Evolutionary conservation across 92 coral and sea anemone genomes (phyloP).

Genomic region (Actinostola sp.): DNA sequence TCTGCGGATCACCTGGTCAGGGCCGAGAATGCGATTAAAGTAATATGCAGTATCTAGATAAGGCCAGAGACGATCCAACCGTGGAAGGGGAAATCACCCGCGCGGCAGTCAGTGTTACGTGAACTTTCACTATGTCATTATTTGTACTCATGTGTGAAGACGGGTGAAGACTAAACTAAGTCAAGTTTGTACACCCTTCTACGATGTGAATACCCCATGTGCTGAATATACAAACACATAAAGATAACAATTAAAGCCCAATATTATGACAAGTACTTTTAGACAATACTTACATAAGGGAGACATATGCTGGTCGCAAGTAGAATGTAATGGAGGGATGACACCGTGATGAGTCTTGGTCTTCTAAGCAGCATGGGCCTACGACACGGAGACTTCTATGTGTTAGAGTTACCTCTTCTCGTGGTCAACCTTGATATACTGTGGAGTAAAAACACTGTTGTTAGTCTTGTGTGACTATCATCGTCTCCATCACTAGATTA

Average conservation of each 20-base stretch:
- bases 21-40: too few relatives aligned
- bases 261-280: not conserved
- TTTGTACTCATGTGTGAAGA: too few relatives aligned
- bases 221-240: not conserved
- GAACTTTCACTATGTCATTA: too few relatives aligned
- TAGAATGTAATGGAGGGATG: slow-evolving; percentile 21
- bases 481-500: slow-evolving; percentile 1
- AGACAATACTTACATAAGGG: slow-evolving; percentile 27
- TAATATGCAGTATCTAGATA: too few relatives aligned
- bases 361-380: slow-evolving; percentile 42
- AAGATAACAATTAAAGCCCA: not conserved
- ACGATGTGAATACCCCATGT: not conserved
- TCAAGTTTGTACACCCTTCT: not conserved
- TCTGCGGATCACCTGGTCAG: too few relatives aligned
- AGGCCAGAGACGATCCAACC: too few relatives aligned
- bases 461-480: slow-evolving; percentile 11
- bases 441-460: not conserved
- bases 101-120: not conserved
- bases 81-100: not conserved
- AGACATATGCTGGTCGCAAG: slow-evolving; percentile 9
- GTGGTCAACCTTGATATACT: slow-evolving; percentile 36
- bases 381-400: slow-evolving; percentile 21
- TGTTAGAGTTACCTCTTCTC: slow-evolving; percentile 19
- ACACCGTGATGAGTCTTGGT: slow-evolving; percentile 20
- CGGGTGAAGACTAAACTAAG: too few relatives aligned